Conservation (phyloP, 2,888 invertebrate species). For the Salticus scenicus region DNA sequence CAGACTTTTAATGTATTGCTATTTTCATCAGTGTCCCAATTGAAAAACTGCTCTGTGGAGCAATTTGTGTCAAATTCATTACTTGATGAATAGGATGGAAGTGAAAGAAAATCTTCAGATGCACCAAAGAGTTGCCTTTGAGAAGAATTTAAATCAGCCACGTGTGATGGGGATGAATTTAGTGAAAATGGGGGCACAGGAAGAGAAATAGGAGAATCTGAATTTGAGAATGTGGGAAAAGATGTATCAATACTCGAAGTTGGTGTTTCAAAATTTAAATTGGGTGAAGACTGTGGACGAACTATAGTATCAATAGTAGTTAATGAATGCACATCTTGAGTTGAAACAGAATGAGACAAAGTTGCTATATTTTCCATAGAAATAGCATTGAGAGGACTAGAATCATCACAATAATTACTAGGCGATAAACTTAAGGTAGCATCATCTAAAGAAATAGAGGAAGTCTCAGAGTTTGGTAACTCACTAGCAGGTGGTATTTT, state of each 20-base stretch:
- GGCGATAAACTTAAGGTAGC: constrained; percentile 21
- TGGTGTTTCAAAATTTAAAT: constrained; percentile 12
- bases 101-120: constrained; percentile 35
- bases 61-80: constrained; percentile 8
- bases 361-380: not conserved
- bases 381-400: not conserved
- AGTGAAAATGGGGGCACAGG: not conserved
- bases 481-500: not conserved
- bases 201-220: constrained; percentile 7
- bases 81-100: constrained; percentile 6
- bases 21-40: constrained; percentile 19
- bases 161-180: constrained; percentile 2
- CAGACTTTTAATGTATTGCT: not conserved
- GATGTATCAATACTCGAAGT: not conserved
- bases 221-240: not conserved
- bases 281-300: constrained; percentile 37
- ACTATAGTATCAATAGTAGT: constrained; percentile 5
- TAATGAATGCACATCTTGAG: not conserved
- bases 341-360: not conserved
- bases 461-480: not conserved
- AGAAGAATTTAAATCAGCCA: not conserved
- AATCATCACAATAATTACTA: constrained; percentile 2
- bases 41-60: constrained; percentile 33
- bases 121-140: constrained; percentile 48
- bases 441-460: constrained; percentile 22